Evolutionary conservation across 37 sponge, comb jelly and placozoan genomes (phyloP).

Genomic region (Trichoplax adhaerens): DNA sequence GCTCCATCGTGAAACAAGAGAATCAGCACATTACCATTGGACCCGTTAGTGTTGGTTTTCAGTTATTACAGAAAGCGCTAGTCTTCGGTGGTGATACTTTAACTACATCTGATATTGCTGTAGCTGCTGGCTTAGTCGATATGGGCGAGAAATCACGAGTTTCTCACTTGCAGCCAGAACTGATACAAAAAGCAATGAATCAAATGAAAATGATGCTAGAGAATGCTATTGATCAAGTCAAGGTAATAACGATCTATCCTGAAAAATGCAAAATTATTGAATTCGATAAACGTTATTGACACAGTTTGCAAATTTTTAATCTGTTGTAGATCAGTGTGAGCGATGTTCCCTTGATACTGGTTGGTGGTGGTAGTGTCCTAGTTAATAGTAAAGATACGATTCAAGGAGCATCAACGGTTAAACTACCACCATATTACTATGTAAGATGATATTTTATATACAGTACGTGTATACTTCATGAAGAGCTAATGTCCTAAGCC

Average conservation of each 20-base stretch:
- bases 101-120: constrained; percentile 63
- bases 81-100: constrained; percentile 50
- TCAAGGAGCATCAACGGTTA: constrained; percentile 27
- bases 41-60: constrained; percentile 44
- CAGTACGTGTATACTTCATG: neutral
- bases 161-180: neutral
- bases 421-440: constrained; percentile 27
- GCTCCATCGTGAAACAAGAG: constrained; percentile 20
- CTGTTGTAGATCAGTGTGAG: constrained; percentile 25
- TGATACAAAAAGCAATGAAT: constrained; percentile 27
- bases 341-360: constrained; percentile 52
- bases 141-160: neutral
- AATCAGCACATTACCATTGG: constrained; percentile 18
- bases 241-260: constrained; percentile 19
- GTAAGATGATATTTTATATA: constrained; percentile 15
- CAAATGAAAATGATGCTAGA: constrained; percentile 35
- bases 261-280: no score
- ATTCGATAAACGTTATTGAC: no score
- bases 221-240: constrained; percentile 38
- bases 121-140: constrained; percentile 42
- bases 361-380: constrained; percentile 62
- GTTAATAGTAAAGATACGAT: constrained; percentile 16
- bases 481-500: neutral
- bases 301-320: no score
- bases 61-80: constrained; percentile 19